Evolutionary conservation across 2,113 vertebrate species (phyloP).

Genomic region (Noturus placidus): DNA sequence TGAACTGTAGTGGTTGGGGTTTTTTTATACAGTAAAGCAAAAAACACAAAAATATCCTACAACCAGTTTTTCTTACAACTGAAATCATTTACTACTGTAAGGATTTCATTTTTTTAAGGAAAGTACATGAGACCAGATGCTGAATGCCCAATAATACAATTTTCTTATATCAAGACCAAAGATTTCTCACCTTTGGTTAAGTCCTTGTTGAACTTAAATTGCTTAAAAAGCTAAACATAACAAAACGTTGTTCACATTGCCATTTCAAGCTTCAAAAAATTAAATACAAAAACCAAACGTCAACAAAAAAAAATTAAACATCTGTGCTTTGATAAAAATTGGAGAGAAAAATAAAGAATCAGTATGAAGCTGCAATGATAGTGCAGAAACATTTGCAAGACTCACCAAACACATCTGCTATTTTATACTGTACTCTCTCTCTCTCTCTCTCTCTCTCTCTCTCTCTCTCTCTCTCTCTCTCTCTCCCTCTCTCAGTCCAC

Average conservation of each 20-base stretch:
- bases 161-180: neutral
- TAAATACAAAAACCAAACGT: conserved; percentile 54
- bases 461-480: conserved; percentile 18
- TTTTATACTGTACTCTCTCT: conserved; percentile 14
- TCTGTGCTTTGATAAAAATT: conserved; percentile 51
- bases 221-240: conserved; percentile 47
- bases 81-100: conserved; percentile 36
- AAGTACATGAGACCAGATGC: conserved; percentile 35
- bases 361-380: conserved; percentile 43
- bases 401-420: conserved; percentile 32
- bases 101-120: conserved; percentile 22
- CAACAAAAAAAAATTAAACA: conserved; percentile 45
- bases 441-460: conserved; percentile 13
- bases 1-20: neutral
- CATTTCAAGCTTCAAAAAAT: conserved; percentile 49
- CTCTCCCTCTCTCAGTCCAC: conserved; percentile 1
- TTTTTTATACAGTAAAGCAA: conserved; percentile 23
- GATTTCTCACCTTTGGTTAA: neutral
- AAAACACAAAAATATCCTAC: conserved; percentile 9
- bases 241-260: conserved; percentile 55
- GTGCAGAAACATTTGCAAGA: conserved; percentile 42
- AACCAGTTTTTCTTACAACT: conserved; percentile 31
- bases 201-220: conserved; percentile 27
- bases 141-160: conserved; percentile 24
- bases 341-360: conserved; percentile 41